Evolutionary conservation across 1,140 invertebrate species (phyloP), one percentile per base, ranked within the genome.

Genomic region (Aphelenchoides besseyi): DNA sequence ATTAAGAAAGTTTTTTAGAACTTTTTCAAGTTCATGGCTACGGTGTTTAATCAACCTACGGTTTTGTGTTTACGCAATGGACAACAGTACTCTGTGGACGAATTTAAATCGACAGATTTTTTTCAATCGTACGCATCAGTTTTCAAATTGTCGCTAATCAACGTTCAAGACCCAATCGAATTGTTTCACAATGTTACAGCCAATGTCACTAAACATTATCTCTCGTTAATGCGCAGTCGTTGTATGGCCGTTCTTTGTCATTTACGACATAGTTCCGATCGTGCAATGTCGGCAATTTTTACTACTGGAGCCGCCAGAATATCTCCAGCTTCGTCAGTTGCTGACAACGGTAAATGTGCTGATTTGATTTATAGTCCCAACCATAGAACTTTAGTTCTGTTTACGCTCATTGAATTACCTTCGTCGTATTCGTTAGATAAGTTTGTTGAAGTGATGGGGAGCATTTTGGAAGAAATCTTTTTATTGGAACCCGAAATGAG

Each of bases 141-240:
- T 8, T 77, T 76, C 41, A 73, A 71, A 33, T 75, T 77, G 29
- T 37, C 73, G 9, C 36, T 74, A 23, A 59, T 78, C 12, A 77
- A 77, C 52, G 54, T 77, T 23, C 75, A 77, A 41, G 75, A 77
- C 54, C 75, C 75, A 18, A 9, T 77, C 16, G 75, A 77, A 41
- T 69, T 77, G 18, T 70, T 72, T 1, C 75, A 77, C 52, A 77
- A 77, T 61, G 72, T 78, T 12, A 41, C 71, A 16, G 53, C 76
- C 16, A 70, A 71, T 62, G 72, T 78, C 3, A 35, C 54, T 3
- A 68, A 71, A 9, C 12, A 8, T 8, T 28, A 41, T 55, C 23
- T 77, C 16, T 48, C 52, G 2, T 30, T 70, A 18, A 30, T 77
- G 62, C 32, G 76, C 8, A 53, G 69, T 36, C 73, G 66, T 52